Percentiles rank a stretch among this genome's conserved stretches.
Conservation (phyloP, 2,797 vertebrate species). For the Thamnophis elegans region DNA sequence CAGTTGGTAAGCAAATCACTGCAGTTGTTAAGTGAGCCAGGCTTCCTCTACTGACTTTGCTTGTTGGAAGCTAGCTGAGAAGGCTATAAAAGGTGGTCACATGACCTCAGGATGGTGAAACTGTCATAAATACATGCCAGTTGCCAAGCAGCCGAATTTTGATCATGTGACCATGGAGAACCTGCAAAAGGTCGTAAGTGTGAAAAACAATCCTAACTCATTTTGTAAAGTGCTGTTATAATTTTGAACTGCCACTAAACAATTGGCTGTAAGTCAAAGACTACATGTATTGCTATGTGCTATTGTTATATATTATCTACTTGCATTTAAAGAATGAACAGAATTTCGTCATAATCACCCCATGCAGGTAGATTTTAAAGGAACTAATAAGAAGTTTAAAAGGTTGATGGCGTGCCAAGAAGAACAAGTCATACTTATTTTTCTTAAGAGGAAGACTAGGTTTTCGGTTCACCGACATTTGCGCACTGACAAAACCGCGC, state of each 20-base stretch:
- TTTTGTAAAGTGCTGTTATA: neutral
- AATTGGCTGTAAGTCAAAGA: too few relatives aligned
- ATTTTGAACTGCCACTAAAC: neutral
- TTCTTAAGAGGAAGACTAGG: too few relatives aligned
- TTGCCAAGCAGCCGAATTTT: neutral
- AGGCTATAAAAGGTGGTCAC: neutral
- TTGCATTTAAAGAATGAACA: too few relatives aligned
- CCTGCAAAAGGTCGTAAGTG: neutral
- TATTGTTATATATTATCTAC: too few relatives aligned
- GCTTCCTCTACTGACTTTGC: neutral
- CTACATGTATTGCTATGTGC: too few relatives aligned
- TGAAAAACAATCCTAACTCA: neutral
- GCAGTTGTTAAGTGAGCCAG: neutral
- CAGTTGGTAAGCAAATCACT: neutral
- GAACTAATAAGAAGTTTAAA: too few relatives aligned
- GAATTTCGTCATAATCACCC: too few relatives aligned
- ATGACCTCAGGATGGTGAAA: neutral
- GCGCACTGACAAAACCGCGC: too few relatives aligned
- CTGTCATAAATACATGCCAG: neutral
- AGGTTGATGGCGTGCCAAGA: too few relatives aligned
- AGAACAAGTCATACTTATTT: too few relatives aligned
- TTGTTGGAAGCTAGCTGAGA: neutral
- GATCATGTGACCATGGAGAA: neutral
- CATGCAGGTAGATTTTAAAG: too few relatives aligned
- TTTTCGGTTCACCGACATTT: too few relatives aligned